Percentiles rank a stretch among this genome's conserved stretches.
phyloP scores from a whole-genome alignment of 2,888 invertebrate genomes.

The Monoplex corrugatus region DNA sequence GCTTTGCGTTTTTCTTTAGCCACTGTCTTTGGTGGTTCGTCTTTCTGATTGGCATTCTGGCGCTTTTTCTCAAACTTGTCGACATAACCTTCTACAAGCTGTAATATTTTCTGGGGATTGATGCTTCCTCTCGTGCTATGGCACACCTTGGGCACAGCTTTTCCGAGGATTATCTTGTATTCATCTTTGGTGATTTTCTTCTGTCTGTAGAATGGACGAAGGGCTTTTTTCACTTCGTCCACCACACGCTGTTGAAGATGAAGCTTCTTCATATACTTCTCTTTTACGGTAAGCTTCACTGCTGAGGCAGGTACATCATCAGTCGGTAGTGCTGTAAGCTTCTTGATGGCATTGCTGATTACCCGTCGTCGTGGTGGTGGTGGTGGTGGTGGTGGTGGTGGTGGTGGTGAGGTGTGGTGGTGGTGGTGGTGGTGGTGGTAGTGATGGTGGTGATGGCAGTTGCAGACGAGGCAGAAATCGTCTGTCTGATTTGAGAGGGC shows the following conservation, averaged over 20 bases:
- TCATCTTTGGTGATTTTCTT: constrained; percentile 96
- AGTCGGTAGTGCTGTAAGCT: constrained; percentile 59
- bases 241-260: constrained; percentile 98
- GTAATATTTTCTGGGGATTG: constrained; percentile 96
- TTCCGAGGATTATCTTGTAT: constrained; percentile 97
- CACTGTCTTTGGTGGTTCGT: constrained; percentile 6
- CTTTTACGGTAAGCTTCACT: constrained; percentile 77
- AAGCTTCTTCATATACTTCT: constrained; percentile 93
- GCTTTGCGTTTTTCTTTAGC: constrained; percentile 56
- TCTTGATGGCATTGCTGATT: constrained; percentile 64
- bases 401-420: not conserved
- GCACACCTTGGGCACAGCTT: constrained; percentile 98
- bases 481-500: no score
- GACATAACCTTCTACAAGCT: constrained; percentile 89
- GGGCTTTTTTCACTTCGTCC: constrained; percentile 96
- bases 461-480: no score
- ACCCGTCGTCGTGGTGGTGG: no score
- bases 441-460: no score
- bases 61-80: constrained; percentile 64
- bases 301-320: constrained; percentile 78
- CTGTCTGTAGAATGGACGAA: constrained; percentile 97
- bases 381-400: no score
- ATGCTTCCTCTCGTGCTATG: constrained; percentile 98
- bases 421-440: no score
- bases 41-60: constrained; percentile 35